phyloP scores from a whole-genome alignment of 2,797 vertebrate genomes.

The Labeo calbasu region DNA sequence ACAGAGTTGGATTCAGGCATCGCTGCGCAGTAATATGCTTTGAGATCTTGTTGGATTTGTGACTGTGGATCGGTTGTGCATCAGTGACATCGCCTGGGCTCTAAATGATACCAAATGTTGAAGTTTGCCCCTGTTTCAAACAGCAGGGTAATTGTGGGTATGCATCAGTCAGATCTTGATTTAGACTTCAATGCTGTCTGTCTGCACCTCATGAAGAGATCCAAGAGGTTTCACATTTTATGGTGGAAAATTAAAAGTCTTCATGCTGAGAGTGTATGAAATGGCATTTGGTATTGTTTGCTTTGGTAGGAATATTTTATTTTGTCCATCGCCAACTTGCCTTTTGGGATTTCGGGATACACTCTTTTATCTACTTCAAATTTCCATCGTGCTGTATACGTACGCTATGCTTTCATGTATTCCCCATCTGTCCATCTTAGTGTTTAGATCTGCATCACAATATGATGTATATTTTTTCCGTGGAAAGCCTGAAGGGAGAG shows the following conservation, averaged over 20 bases:
- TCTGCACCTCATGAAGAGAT: conserved; percentile 62
- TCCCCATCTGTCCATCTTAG: not conserved
- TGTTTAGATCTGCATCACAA: conserved; percentile 1
- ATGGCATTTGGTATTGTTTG: conserved; percentile 61
- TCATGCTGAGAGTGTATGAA: conserved; percentile 55
- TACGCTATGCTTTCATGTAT: conserved; percentile 23
- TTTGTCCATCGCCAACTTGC: conserved; percentile 46
- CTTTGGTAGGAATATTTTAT: conserved; percentile 59
- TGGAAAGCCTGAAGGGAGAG: conserved; percentile 13
- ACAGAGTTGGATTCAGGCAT: conserved; percentile 54
- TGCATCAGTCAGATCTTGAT: conserved; percentile 57
- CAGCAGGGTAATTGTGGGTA: conserved; percentile 60
- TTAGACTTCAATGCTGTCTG: conserved; percentile 62
- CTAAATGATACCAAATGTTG: conserved; percentile 65
- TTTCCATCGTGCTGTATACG: conserved; percentile 43
- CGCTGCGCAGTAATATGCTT: conserved; percentile 53
- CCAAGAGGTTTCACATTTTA: conserved; percentile 56
- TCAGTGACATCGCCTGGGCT: conserved; percentile 57
- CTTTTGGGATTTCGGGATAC: conserved; percentile 43
- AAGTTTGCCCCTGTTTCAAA: conserved; percentile 58
- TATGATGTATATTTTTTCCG: not conserved
- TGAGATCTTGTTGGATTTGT: conserved; percentile 62
- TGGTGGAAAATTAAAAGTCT: conserved; percentile 63
- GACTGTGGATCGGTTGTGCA: conserved; percentile 59
- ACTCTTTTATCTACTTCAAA: conserved; percentile 42